These are phyloP conservation scores for Schizopygopsis pylzovi DNA, from an alignment of 2,797 vertebrate species.

Conservation along the genomic window DNA sequence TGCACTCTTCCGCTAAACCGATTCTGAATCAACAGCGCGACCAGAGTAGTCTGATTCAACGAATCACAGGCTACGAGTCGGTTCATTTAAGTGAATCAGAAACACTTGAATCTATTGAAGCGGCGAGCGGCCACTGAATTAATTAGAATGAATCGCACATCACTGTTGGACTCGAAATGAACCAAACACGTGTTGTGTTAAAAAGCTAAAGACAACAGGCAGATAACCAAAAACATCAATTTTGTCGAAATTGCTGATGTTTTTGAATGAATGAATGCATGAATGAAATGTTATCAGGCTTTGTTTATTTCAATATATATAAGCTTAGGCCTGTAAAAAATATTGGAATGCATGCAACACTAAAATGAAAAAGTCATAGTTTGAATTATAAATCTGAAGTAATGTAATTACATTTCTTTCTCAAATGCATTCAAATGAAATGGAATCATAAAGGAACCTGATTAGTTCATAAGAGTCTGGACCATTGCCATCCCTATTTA, in stretches of 20 bases:
- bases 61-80: not conserved
- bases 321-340: not conserved
- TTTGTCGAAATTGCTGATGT: not conserved
- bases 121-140: not conserved
- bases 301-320: not conserved
- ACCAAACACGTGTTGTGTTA: not conserved
- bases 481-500: not conserved
- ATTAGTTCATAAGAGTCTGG: not conserved
- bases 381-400: not conserved
- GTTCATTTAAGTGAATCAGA: conserved; percentile 19
- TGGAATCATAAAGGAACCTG: not conserved
- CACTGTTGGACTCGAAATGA: not conserved
- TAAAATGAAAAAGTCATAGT: not conserved
- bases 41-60: not conserved
- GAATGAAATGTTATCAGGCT: not conserved
- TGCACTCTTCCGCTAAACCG: not conserved
- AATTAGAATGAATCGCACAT: not conserved
- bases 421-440: not conserved
- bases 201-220: not conserved
- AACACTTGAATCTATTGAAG: not conserved
- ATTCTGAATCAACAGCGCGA: not conserved
- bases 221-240: not conserved
- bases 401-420: not conserved
- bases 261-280: not conserved
- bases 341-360: not conserved